Evolutionary conservation across 2,888 invertebrate species (phyloP).

Genomic region (Drosophila phalerata): DNA sequence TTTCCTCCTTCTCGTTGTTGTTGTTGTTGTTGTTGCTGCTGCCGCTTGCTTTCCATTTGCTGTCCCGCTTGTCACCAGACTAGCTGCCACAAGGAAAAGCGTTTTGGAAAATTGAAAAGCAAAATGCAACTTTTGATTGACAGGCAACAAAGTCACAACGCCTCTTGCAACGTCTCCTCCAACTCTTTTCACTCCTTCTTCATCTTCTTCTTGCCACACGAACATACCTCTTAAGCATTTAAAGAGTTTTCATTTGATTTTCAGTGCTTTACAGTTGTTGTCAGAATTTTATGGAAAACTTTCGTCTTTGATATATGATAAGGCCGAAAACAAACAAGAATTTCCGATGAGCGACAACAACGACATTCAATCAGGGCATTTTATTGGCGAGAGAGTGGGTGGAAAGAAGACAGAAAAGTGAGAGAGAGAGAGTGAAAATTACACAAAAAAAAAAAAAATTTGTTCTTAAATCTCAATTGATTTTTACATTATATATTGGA

Average conservation of each 20-base stretch:
- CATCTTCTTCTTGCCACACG: constrained; percentile 1
- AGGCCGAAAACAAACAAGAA: background rate
- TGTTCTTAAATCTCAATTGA: too few species aligned
- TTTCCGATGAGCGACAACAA: constrained; percentile 3
- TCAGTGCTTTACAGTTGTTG: constrained; percentile 17
- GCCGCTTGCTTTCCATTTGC: constrained; percentile 30
- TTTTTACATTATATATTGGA: too few species aligned
- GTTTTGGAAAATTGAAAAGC: constrained; percentile 53
- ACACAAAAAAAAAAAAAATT: too few species aligned
- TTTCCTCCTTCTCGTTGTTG: constrained; percentile 14
- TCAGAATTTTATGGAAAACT: constrained; percentile 29
- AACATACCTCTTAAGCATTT: constrained; percentile 9
- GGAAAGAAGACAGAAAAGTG: background rate
- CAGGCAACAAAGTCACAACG: constrained; percentile 35
- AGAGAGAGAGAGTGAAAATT: background rate
- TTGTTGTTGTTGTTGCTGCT: background rate
- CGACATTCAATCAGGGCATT: constrained; percentile 12
- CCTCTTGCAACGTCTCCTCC: background rate
- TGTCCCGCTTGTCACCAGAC: constrained; percentile 9
- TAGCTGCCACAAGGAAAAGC: constrained; percentile 19
- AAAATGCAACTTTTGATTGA: constrained; percentile 71
- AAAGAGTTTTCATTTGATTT: constrained; percentile 21
- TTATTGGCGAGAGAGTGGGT: background rate
- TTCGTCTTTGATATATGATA: constrained; percentile 31
- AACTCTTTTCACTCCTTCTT: background rate